Evolutionary conservation across 2,113 vertebrate species (phyloP).

Genomic region (Puntigrus tetrazona): DNA sequence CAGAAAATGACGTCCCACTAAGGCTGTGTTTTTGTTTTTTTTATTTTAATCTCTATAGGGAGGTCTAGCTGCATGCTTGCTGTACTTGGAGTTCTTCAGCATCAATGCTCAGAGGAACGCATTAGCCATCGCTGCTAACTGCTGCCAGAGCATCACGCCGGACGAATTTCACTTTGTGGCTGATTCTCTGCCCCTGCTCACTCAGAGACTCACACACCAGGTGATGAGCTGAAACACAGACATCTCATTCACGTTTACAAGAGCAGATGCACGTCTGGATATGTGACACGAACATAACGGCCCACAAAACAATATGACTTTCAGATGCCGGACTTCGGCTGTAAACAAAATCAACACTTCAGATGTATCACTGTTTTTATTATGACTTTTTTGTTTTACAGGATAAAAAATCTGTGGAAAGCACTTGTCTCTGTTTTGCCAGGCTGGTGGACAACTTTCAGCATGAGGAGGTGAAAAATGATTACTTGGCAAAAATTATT

Average conservation of each 20-base stretch:
- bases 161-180: conserved; percentile 99
- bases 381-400: conserved; percentile 59
- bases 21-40: neutral
- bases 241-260: neutral
- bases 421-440: conserved; percentile 99
- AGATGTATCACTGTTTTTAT: neutral
- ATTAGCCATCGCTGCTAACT: conserved; percentile 97
- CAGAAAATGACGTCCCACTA: neutral
- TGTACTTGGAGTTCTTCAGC: conserved; percentile 99
- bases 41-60: conserved; percentile 74
- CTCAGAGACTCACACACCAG: conserved; percentile 97
- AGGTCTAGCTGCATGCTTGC: conserved; percentile 93
- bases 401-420: conserved; percentile 99
- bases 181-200: conserved; percentile 95
- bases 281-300: neutral
- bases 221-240: conserved; percentile 65
- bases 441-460: conserved; percentile 98
- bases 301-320: neutral
- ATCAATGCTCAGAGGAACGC: conserved; percentile 99
- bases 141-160: conserved; percentile 98
- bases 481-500: neutral
- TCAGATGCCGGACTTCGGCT: neutral
- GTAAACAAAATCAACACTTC: neutral
- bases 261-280: neutral
- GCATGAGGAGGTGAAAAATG: conserved; percentile 88